Base-by-base conservation (phyloP, 2,888 invertebrate species). In the Drosophila parthenogenetica region DNA sequence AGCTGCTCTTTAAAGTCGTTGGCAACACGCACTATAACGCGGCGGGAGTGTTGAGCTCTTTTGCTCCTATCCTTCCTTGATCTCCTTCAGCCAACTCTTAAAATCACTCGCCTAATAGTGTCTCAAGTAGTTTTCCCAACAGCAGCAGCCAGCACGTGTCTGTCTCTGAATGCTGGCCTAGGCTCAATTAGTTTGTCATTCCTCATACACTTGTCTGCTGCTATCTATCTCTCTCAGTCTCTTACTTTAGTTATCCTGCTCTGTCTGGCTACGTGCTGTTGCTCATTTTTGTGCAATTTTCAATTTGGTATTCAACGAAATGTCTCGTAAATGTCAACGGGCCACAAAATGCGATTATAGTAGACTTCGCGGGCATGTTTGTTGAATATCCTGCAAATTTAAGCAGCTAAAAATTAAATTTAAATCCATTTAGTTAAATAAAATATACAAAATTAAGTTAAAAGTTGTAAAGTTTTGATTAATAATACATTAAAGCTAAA, bases 101-200 rank as follows among this genome's bases (percentile, higher is more conserved):
- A 42, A 49, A 53, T 53, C 46, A 40, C 19, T 50, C 16, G 42
- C 16, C 42, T 17, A 46, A 49, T 57, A 77, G 69, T 66, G 77
- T 77, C 77, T 77, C 74, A 73, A 77, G 77, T 74, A 64, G 77
- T 70, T 76, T 54, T 37, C 58, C 64, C 73, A 59, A 75, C 54
- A 74, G 62, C 74, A 65, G 75, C 29, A 29, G 35, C 35, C 35
- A 35, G 55, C 74, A 75, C 77, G 75, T 72, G 39, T 29, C 54
- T 40, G 46, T 22, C 64, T 45, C 50, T 60, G 45, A 46, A 55
- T 49, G 46, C 35, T 57, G 73, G 73, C 32, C 65, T 77, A 57
- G 60, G 69, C 76, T 64, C 76, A 80, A 80, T 80, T 81, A 80
- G 76, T 79, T 80, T 72, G 80, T 68, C 79, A 72, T 80, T 80